phyloP scores from a whole-genome alignment of 2,113 vertebrate genomes.

The Myocastor coypus region DNA sequence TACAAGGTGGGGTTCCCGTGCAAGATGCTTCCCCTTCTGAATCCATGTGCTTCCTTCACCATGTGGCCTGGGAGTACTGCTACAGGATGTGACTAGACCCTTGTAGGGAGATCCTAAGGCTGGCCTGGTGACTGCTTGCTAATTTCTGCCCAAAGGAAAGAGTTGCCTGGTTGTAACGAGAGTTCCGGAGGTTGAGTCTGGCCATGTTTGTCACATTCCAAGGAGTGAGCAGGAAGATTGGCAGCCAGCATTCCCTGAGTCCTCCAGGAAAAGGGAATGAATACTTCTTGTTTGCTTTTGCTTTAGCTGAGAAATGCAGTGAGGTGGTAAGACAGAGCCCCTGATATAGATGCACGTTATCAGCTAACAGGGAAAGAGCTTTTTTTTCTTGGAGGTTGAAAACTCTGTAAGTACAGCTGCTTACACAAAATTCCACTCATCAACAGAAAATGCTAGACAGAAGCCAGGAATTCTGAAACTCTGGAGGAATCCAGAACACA shows the following conservation, averaged over 20 bases:
- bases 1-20: background rate
- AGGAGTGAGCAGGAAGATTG: background rate
- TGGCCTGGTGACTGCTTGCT: background rate
- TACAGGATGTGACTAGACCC: background rate
- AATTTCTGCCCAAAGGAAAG: background rate
- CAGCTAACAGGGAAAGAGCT: background rate
- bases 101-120: background rate
- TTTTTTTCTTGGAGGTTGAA: background rate
- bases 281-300: background rate
- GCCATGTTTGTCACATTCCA: background rate
- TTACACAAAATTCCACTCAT: background rate
- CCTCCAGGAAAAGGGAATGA: background rate
- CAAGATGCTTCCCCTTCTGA: background rate
- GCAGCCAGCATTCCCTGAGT: background rate
- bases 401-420: background rate
- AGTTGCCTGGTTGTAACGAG: background rate
- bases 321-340: background rate
- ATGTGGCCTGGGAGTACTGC: conserved; percentile 28
- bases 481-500: background rate
- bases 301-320: conserved; percentile 38
- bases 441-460: background rate
- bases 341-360: background rate
- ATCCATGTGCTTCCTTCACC: background rate
- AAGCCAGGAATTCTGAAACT: background rate
- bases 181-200: background rate